Evolutionary conservation across 2,113 vertebrate species (phyloP).

Genomic region (Prionailurus bengalensis): DNA sequence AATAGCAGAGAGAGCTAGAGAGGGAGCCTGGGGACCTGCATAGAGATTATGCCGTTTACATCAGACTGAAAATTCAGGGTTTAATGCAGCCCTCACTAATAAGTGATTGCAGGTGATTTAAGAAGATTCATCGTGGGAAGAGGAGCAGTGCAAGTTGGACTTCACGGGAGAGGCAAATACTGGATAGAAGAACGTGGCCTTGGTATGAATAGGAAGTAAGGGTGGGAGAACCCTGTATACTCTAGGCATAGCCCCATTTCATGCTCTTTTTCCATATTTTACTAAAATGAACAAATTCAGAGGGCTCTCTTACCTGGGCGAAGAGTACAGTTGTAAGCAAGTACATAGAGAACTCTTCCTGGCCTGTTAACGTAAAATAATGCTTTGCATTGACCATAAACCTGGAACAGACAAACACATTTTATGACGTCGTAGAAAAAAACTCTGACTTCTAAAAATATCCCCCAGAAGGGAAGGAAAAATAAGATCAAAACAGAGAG

Average conservation of each 20-base stretch:
- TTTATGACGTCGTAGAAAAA: not conserved
- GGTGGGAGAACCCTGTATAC: not conserved
- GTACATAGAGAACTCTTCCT: slow-evolving; percentile 77
- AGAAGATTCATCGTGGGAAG: not conserved
- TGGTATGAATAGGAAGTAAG: not conserved
- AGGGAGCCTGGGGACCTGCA: not conserved
- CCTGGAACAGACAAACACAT: slow-evolving; percentile 82
- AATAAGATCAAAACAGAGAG: too few species aligned
- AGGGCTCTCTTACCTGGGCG: slow-evolving; percentile 82
- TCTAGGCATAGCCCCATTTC: not conserved
- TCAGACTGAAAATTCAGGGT: not conserved
- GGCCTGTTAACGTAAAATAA: slow-evolving; percentile 78
- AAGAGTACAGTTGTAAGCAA: slow-evolving; percentile 86
- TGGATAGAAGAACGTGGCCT: not conserved
- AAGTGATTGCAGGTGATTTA: not conserved
- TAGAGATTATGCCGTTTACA: not conserved
- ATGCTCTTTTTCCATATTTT: not conserved
- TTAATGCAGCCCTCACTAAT: not conserved
- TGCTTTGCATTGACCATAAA: slow-evolving; percentile 87
- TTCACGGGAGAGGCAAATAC: not conserved
- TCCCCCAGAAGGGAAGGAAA: too few species aligned
- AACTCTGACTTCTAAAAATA: not conserved
- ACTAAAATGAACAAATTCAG: slow-evolving; percentile 25
- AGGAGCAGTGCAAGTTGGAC: not conserved
- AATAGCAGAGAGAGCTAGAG: not conserved